These are phyloP conservation scores for Scaptomyza pallida DNA, from an alignment of 1,140 invertebrate genomes.

Conservation along the genomic window DNA sequence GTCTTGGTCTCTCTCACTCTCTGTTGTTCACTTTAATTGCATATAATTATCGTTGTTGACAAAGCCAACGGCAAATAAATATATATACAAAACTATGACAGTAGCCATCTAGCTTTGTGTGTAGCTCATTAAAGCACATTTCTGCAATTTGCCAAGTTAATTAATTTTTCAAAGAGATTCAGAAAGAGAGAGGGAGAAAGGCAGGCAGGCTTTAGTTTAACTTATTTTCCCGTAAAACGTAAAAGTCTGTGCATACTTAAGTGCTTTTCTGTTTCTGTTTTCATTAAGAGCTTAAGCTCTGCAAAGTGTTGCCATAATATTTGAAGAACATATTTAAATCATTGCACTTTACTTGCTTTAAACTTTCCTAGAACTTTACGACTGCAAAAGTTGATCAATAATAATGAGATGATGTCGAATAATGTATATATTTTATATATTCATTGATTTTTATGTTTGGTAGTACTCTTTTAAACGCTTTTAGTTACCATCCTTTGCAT, in stretches of 20 bases:
- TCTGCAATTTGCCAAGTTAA: constrained; percentile 2
- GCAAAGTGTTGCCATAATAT: neutral
- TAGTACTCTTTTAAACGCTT: too few species aligned
- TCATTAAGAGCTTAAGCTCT: neutral
- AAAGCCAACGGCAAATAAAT: constrained; percentile 48
- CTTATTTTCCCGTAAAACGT: neutral
- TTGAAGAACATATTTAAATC: neutral
- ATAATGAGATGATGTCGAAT: too few species aligned
- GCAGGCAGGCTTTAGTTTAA: neutral
- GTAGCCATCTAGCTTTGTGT: neutral
- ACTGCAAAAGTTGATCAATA: too few species aligned
- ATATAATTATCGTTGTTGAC: constrained; percentile 69
- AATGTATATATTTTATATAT: too few species aligned
- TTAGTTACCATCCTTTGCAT: too few species aligned
- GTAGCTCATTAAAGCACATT: constrained; percentile 4
- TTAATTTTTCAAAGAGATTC: neutral
- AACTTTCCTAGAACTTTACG: too few species aligned
- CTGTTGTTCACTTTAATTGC: constrained; percentile 63
- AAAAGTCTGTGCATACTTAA: neutral
- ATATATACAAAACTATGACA: neutral
- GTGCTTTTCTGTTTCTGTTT: too few species aligned
- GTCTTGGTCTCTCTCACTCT: constrained; percentile 1
- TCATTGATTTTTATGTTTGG: too few species aligned
- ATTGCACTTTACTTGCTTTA: neutral
- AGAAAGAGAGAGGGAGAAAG: too few species aligned